A percentile compares a stretch with the other conserved stretches of the same genome.
Evolutionary conservation across 23 tunicate genomes (phyloP).

Genomic region (Diplosoma virens): DNA sequence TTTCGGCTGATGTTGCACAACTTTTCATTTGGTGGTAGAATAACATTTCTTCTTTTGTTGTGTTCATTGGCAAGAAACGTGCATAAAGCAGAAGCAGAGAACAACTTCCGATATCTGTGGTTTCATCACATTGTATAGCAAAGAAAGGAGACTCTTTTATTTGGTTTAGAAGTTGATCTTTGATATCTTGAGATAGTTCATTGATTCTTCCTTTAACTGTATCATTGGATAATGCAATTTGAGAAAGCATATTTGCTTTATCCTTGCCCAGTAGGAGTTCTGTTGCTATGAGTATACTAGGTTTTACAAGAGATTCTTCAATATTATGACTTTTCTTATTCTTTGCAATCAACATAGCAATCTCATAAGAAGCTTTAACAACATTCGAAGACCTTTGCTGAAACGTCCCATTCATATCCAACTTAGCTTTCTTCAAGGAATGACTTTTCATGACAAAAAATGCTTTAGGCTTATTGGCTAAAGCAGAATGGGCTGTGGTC

Average conservation of each 20-base stretch:
- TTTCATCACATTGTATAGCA: conserved; percentile 39
- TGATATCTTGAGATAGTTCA: conserved; percentile 42
- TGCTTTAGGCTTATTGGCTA: conserved; percentile 46
- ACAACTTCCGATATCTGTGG: conserved; percentile 23
- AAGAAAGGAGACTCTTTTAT: conserved; percentile 36
- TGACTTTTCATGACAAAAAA: conserved; percentile 34
- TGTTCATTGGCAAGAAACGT: conserved; percentile 33
- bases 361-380: conserved; percentile 44
- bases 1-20: conserved; percentile 37
- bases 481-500: conserved; percentile 34
- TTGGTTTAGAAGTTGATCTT: conserved; percentile 39
- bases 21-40: conserved; percentile 35
- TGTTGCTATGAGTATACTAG: conserved; percentile 43
- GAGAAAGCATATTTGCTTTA: conserved; percentile 50
- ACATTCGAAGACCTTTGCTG: conserved; percentile 30
- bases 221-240: conserved; percentile 46
- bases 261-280: conserved; percentile 53
- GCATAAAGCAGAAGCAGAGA: conserved; percentile 34
- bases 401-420: conserved; percentile 39
- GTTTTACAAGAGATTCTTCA: conserved; percentile 40
- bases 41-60: conserved; percentile 22
- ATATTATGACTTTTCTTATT: conserved; percentile 37
- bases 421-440: conserved; percentile 33
- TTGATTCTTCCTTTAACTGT: conserved; percentile 46
- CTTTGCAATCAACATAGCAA: conserved; percentile 45